Evolutionary conservation across 2,797 vertebrate species (phyloP).

Genomic region (Acanthopagrus latus): DNA sequence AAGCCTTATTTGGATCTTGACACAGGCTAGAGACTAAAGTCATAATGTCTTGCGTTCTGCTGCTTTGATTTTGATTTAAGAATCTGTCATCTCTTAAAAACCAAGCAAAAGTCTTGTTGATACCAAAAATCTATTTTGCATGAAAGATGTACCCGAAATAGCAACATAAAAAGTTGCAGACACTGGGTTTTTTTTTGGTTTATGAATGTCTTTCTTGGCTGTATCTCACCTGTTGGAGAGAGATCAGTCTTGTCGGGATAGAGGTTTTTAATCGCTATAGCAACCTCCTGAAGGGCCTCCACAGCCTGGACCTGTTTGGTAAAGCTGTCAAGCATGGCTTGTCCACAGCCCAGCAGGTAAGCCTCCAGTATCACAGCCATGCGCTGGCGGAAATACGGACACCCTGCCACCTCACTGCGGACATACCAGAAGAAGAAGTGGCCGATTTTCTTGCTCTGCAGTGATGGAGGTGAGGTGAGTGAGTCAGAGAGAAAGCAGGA

Average conservation of each 20-base stretch:
- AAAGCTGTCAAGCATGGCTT: constrained; percentile 80
- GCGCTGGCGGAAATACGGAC: constrained; percentile 84
- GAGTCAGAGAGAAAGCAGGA: not conserved
- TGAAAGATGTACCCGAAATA: too few species aligned
- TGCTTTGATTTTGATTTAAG: too few species aligned
- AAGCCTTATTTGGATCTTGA: too few species aligned
- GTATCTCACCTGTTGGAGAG: constrained; percentile 73
- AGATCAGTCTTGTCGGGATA: constrained; percentile 82
- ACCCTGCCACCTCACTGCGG: constrained; percentile 85
- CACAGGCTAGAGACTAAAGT: too few species aligned
- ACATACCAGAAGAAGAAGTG: constrained; percentile 90
- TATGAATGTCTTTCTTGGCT: not conserved
- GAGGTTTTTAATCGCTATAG: constrained; percentile 74
- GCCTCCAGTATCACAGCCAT: constrained; percentile 88
- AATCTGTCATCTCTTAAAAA: too few species aligned
- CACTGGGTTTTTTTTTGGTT: too few species aligned
- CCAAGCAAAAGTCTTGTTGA: too few species aligned
- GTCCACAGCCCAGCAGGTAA: constrained; percentile 86
- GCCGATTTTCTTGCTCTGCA: constrained; percentile 87
- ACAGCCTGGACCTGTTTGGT: constrained; percentile 82
- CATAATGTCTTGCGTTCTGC: too few species aligned
- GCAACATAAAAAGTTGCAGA: too few species aligned
- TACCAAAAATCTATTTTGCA: too few species aligned
- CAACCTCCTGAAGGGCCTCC: constrained; percentile 75
- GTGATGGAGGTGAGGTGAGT: constrained; percentile 8